Base-by-base conservation (phyloP, 2,113 vertebrate genomes). In the Bambusicola thoracicus region DNA sequence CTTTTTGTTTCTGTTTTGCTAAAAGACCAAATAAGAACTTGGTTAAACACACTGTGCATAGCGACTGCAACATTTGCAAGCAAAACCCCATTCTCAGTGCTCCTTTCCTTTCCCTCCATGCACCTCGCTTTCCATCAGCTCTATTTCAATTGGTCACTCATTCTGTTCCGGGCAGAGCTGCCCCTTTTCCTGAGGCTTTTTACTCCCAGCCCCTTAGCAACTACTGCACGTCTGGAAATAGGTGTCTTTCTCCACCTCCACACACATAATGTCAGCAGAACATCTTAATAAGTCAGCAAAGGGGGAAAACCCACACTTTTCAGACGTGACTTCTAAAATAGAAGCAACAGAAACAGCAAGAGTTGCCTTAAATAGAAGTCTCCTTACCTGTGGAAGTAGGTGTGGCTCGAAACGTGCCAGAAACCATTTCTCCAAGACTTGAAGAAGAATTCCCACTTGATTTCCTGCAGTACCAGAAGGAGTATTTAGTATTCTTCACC, bases 1-100 rank as follows among this genome's bases (percentile, higher is more conserved):
- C 98, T 98, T 99, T 99, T 93, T 99, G 99, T 96, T 99, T 99
- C 98, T 99, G 99, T 97, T 99, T 99, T 92, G 98, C 99, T 99
- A 97, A 93, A 98, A 98, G 97, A 98, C 96, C 92, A 96, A 97
- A 97, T 1, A 53, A 98, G 89, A 97, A 89, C 62, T 92, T 82
- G 89, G 97, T 98, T 97, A 98, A 91, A 91, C 65, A 94, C 40
- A n/a, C 82, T 40, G 69, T 53, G 68, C 81, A 62, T 10, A 91
- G 77, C 41, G 66, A 65, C 19, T 38, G 2, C 2, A 38, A 51
- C 36, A 27, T n/a, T 30, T 63, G 43, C 49, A 68, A 46, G 59
- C 51, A 61, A 25, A 72, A 59, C 3, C 58, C 73, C 44, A 43
- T 4, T 40, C 25, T 6, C 32, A 49, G 11, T 20, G 32, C 55